Evolutionary conservation across 2,797 vertebrate genomes (phyloP), one percentile per base, ranked within the genome.

Genomic region (Caiman crocodilus): DNA sequence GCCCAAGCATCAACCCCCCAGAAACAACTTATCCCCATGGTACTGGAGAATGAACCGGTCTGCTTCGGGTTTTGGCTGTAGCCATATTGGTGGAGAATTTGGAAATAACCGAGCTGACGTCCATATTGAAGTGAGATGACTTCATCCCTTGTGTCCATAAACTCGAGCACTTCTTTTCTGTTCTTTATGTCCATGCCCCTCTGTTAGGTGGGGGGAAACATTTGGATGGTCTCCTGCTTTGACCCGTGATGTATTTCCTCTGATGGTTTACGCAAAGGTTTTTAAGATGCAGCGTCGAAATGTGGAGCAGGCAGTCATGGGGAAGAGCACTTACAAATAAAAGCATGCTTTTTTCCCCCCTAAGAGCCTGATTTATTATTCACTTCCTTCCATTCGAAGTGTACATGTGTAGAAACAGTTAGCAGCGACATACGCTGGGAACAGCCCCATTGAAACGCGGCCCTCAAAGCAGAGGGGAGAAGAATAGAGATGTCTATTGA

Each of bases 81-180:
- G 42, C 42, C 42, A 3, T 50, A 50, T 10, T 10, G 42, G 42
- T 10, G 42, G 11, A 50, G 42, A 50, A 50, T 50, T 11, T 50
- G 10, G 69, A 73, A 73, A 73, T 25, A 23, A 50, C 5, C 16
- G 69, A 26, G 21, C 26, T 73, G 69, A 26, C 14, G 69, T 8
- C 26, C 23, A 73, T 7, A 50, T 73, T 42, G 23, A 73, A 35
- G 35, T 35, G 26, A 50, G 69, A 50, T 50, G 69, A 26, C 16
- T 73, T 73, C 42, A 21, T 73, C 50, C 16, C 69, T 42, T 8
- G 8, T 73, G 21, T 26, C 21, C 69, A 73, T 73, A 50, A 73
- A 73, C 23, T 8, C 69, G 58, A 0, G 1, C 26, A 0, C 35
- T 2, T 17, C 16, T 32, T 67, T 6, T 2, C 8, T 23, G 13